Evolutionary conservation across 2,888 invertebrate species (phyloP), one percentile per base, ranked within the genome.

Genomic region (Dynastes tityus): DNA sequence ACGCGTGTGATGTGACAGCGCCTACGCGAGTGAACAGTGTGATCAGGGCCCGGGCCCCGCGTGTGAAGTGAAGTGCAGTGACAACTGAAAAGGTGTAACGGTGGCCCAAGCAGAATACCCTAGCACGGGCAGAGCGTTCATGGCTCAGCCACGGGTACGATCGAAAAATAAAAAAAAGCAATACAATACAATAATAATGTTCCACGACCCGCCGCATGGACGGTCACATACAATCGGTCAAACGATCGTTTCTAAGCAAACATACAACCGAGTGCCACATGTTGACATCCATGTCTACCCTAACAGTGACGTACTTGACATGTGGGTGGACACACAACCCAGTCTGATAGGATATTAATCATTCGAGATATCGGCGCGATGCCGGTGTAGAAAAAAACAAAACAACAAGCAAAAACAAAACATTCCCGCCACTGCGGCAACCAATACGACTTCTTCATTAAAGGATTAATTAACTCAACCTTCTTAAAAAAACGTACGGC

Each of bases 81-180:
- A 79, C 68, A 79, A 79, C 79, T 76, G 51, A 75, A 75, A 80
- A 51, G 73, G 80, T 78, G 78, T 78, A 89, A 90, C 89, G 89
- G 90, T 90, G 90, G 90, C 90, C 89, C 90, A 90, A 88, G 89
- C 90, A 89, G 90, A 90, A 88, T 90, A 89, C 89, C 89, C 89
- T 89, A 90, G 90, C 89, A 92, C 93, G 92, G 93, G 92, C 92
- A 93, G 93, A 92, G 93, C 93, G 92, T 94, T 92, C 93, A 95
- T 95, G 95, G 95, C 95, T 93, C 95, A 95, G 93, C 95, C 95
- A 93, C 94, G 95, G 95, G 95, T 95, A 94, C 91, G 77, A 73
- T 94, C 92, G 45, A 76, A 76, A 76, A 76, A 27, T 65, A 37
- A 49, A 76, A 49, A 76, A 75, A 51, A 63, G 13, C 22, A 16